A percentile compares a stretch with the other conserved stretches of the same genome.
Evolutionary conservation across 1,140 invertebrate species (phyloP).

Genomic region (Bombyx mori): DNA sequence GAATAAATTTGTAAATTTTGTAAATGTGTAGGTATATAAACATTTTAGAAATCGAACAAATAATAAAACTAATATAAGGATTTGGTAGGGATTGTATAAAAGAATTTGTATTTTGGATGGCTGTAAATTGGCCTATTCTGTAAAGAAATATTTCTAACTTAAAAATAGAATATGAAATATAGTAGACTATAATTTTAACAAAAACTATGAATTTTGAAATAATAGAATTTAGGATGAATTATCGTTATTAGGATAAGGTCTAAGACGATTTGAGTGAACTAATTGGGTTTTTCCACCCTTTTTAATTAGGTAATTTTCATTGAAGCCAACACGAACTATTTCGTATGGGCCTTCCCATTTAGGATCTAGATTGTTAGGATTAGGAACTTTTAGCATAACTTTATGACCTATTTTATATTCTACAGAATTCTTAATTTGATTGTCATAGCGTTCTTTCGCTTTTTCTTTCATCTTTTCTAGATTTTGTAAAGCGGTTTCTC

Average conservation of each 20-base stretch:
- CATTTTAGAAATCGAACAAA: no score
- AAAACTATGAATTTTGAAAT: background rate
- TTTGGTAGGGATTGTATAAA: no score
- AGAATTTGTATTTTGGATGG: no score
- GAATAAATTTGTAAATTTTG: no score
- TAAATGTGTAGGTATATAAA: no score
- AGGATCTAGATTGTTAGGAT: conserved; percentile 31
- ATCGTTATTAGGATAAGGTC: background rate
- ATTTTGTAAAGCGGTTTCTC: conserved; percentile 23
- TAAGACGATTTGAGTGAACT: conserved; percentile 22
- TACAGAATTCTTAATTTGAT: conserved; percentile 27
- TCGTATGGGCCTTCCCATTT: conserved; percentile 43
- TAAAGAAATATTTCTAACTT: no score
- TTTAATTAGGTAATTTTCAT: conserved; percentile 32
- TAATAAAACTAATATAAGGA: no score
- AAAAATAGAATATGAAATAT: no score
- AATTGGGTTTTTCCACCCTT: conserved; percentile 24
- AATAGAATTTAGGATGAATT: background rate
- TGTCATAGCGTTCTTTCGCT: conserved; percentile 30
- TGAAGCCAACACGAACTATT: conserved; percentile 33
- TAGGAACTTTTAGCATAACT: conserved; percentile 29
- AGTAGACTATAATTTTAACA: background rate
- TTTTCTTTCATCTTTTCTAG: conserved; percentile 37
- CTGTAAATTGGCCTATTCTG: no score
- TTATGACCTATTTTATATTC: conserved; percentile 24